A percentile compares a stretch with the other conserved stretches of the same genome.
Evolutionary conservation across 2,888 invertebrate species (phyloP).

Genomic region (Cremastinae sp.): DNA sequence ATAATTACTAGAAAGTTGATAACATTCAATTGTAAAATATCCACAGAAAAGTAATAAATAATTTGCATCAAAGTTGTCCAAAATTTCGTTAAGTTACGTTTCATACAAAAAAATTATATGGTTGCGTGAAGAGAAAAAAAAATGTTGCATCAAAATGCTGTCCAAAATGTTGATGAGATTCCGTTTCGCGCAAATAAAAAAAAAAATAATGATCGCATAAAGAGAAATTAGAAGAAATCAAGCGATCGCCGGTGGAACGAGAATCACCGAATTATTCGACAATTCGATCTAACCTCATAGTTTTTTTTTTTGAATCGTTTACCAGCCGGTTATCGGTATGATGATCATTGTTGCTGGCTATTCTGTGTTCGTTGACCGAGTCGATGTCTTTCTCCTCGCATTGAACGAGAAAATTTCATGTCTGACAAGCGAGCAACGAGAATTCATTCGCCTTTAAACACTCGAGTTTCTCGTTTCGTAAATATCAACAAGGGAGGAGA

Average conservation of each 20-base stretch:
- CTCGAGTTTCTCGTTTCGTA: constrained; percentile 44
- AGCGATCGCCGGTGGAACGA: constrained; percentile 36
- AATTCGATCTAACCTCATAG: constrained; percentile 5
- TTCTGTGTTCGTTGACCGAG: constrained; percentile 31
- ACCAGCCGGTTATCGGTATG: background rate
- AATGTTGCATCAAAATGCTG: too few species aligned
- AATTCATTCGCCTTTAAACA: constrained; percentile 47
- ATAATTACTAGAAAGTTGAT: too few species aligned
- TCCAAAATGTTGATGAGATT: constrained; percentile 35
- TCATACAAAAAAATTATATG: too few species aligned
- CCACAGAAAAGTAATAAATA: too few species aligned
- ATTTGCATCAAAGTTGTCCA: too few species aligned
- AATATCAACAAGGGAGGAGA: background rate
- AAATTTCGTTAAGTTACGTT: too few species aligned
- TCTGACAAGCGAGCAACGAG: constrained; percentile 18
- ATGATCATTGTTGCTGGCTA: constrained; percentile 30
- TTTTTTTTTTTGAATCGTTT: constrained; percentile 4
- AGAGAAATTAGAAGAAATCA: constrained; percentile 48
- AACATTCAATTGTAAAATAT: too few species aligned
- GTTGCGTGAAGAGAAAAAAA: too few species aligned
- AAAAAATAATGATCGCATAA: constrained; percentile 45
- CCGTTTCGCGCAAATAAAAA: constrained; percentile 52
- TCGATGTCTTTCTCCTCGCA: constrained; percentile 17
- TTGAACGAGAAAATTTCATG: constrained; percentile 2
- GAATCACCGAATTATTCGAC: constrained; percentile 8